Evolutionary conservation across 2,888 invertebrate species (phyloP), one percentile per base, ranked within the genome.

Genomic region (Ctena decussata): DNA sequence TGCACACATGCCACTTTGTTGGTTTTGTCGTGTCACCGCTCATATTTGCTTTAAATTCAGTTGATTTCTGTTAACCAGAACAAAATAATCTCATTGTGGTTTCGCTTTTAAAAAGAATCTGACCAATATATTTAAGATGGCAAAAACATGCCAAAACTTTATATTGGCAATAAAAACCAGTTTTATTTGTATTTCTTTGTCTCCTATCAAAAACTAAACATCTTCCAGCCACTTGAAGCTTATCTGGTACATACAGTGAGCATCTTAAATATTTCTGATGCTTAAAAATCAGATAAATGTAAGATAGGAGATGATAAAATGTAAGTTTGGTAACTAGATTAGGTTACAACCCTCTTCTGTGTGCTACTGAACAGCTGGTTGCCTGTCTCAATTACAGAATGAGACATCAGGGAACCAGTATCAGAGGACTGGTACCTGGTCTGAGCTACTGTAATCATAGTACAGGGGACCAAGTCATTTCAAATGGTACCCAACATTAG

Each of bases 181-280:
- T n/a, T n/a, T n/a, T 11, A 35, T 11, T 35, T 65, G 65, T 35
- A 21, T 35, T 30, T 32, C 30, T 35, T 18, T 65, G 35, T 65
- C 65, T 65, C 35, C 65, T 65, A 65, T 65, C 65, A 65, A 30
- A 65, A 65, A 32, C 65, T 21, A 35, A 65, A 35, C 12, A 65
- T 35, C 65, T 65, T 30, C 24, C 18, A 12, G 6, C 24, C 35
- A 30, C 65, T 65, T 65, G 65, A 65, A 18, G 18, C 65, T 65
- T 65, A 65, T 65, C 65, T 65, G 21, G 35, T 21, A 65, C 60
- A 65, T 35, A 24, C 65, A 65, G 65, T 57, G 27, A 65, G 35
- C 65, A 11, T 11, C 32, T 35, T 65, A 30, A 65, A 65, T 35
- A 35, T 32, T 65, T 65, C 65, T 65, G 65, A 65, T 65, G 65